Conservation (phyloP, 2,888 invertebrate genomes). For the Luperina testacea region DNA sequence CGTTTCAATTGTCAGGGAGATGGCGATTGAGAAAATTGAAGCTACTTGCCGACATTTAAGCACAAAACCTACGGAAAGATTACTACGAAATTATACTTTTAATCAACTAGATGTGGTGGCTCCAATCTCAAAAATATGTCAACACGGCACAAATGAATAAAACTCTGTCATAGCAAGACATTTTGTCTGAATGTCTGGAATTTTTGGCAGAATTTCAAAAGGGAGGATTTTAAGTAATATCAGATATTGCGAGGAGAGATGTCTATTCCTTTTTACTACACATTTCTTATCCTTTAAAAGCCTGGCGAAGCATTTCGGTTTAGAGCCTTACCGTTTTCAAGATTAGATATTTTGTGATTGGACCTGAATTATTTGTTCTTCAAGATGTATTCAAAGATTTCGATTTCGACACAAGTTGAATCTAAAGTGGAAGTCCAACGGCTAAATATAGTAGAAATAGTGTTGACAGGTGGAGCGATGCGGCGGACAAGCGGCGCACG, state of each 20-base stretch:
- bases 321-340: not conserved
- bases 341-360: constrained; percentile 9
- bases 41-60: not conserved
- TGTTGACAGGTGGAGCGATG: constrained; percentile 46
- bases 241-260: constrained; percentile 7
- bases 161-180: constrained; percentile 27
- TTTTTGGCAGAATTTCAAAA: constrained; percentile 61
- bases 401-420: not conserved
- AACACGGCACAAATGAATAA: constrained; percentile 31
- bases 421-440: not conserved
- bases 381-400: constrained; percentile 1
- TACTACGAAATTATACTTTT: not conserved
- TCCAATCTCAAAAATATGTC: constrained; percentile 24
- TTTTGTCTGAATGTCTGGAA: constrained; percentile 39
- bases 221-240: constrained; percentile 32
- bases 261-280: constrained; percentile 10
- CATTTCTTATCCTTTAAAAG: constrained; percentile 18
- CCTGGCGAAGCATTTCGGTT: constrained; percentile 2
- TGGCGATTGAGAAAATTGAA: not conserved
- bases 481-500: constrained; percentile 20
- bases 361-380: not conserved
- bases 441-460: constrained; percentile 27
- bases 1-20: not conserved
- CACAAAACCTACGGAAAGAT: not conserved
- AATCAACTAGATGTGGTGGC: constrained; percentile 12